Conservation (phyloP, 2,113 vertebrate species). For the Catharus bicknelli region DNA sequence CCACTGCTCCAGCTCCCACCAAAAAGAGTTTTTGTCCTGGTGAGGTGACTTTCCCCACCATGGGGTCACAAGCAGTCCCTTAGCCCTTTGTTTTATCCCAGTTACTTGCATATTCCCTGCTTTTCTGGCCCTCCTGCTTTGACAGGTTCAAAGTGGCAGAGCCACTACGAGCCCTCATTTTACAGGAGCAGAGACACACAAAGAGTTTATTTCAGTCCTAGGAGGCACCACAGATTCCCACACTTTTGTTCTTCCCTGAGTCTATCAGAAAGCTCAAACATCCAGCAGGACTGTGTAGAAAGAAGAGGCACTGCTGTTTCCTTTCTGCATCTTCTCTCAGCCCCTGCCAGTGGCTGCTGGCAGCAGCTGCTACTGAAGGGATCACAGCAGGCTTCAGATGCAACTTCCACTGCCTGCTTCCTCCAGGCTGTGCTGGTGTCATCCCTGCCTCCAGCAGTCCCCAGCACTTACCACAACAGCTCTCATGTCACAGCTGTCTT, state of each 20-base stretch:
- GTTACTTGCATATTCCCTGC: neutral
- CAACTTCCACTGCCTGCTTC: neutral
- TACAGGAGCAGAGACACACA: neutral
- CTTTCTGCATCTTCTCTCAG: neutral
- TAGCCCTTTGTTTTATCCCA: conserved; percentile 6
- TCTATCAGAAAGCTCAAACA: neutral
- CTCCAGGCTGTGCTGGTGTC: neutral
- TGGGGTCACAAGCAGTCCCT: neutral
- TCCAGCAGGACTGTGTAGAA: neutral
- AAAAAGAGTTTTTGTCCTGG: neutral
- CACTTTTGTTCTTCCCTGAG: neutral
- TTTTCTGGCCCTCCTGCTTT: neutral
- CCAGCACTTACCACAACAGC: neutral
- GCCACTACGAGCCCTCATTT: neutral
- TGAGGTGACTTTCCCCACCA: neutral
- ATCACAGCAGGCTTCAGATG: neutral
- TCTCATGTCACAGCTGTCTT: neutral
- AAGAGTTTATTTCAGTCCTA: neutral
- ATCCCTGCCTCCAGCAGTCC: neutral
- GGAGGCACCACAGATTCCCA: neutral
- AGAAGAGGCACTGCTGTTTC: neutral
- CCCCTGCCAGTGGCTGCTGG: neutral
- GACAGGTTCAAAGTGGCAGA: conserved; percentile 12
- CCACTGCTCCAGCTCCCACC: neutral
- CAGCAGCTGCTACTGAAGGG: neutral